Evolutionary conservation across 2,888 invertebrate species (phyloP).

Genomic region (Anticlea derivata): DNA sequence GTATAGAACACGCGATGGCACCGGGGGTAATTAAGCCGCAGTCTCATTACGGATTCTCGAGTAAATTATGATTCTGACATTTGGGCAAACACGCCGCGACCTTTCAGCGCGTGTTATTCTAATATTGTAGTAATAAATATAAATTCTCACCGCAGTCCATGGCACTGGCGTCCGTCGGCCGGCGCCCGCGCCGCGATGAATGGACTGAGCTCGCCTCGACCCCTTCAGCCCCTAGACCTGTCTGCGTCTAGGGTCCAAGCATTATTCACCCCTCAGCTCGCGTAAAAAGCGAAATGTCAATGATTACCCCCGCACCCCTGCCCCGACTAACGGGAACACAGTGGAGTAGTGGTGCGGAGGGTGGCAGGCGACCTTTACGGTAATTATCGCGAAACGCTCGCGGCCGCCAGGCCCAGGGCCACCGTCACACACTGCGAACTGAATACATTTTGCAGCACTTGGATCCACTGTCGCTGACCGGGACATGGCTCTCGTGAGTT

Average conservation of each 20-base stretch:
- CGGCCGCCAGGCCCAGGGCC: too few relatives aligned
- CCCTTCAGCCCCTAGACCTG: slow-evolving; percentile 42
- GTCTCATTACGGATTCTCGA: slow-evolving; percentile 19
- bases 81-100: slow-evolving; percentile 25
- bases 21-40: slow-evolving; percentile 7
- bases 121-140: slow-evolving; percentile 11
- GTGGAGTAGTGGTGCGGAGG: slow-evolving; percentile 28
- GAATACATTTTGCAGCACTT: not conserved
- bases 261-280: slow-evolving; percentile 53
- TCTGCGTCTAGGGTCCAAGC: slow-evolving; percentile 43
- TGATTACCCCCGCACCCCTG: slow-evolving; percentile 38
- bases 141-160: slow-evolving; percentile 62
- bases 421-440: not conserved
- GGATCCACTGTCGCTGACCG: too few relatives aligned
- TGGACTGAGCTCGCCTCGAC: slow-evolving; percentile 14
- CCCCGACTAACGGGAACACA: slow-evolving; percentile 48
- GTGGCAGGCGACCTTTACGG: slow-evolving; percentile 42
- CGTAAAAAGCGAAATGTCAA: slow-evolving; percentile 70
- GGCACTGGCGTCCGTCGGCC: slow-evolving; percentile 22
- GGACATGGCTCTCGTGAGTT: too few relatives aligned
- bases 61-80: slow-evolving; percentile 20
- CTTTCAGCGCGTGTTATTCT: not conserved
- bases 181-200: slow-evolving; percentile 14
- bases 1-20: slow-evolving; percentile 5
- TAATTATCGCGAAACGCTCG: slow-evolving; percentile 25